phyloP scores from a whole-genome alignment of 53 echinoderm and acorn worm genomes.

The Echinometra lucunter region DNA sequence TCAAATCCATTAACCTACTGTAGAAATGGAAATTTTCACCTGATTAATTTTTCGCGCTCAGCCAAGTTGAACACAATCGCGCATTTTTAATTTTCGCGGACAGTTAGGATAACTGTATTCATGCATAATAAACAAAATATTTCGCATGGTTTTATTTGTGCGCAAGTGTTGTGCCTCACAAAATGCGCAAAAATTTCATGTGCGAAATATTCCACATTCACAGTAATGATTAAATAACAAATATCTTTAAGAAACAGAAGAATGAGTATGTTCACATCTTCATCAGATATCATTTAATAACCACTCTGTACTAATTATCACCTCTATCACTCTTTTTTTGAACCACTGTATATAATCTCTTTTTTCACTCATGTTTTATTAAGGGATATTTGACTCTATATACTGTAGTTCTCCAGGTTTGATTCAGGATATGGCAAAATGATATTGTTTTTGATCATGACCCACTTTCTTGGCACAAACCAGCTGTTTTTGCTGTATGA shows the following conservation, averaged over 20 bases:
- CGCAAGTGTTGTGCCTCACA: no score
- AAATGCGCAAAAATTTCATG: no score
- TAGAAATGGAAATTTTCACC: no score
- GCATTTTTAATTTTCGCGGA: no score
- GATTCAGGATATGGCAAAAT: neutral
- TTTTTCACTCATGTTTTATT: neutral
- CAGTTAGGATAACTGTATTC: no score
- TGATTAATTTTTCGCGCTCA: no score
- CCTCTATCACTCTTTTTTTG: neutral
- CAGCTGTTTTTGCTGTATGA: slow-evolving; percentile 37
- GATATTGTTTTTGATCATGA: neutral
- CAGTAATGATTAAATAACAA: neutral
- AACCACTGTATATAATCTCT: neutral
- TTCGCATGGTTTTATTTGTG: no score
- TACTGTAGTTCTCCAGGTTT: neutral
- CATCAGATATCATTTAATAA: slow-evolving; percentile 4
- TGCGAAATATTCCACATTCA: neutral
- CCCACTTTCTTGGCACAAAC: neutral
- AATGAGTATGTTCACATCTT: slow-evolving; percentile 17
- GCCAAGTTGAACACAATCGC: no score
- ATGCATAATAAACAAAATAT: no score
- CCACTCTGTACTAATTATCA: neutral
- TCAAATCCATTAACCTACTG: no score
- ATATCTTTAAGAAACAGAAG: neutral
- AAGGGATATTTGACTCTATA: neutral